These are phyloP conservation scores for Euplagia quadripunctaria DNA, from an alignment of 2,888 invertebrate species.

Conservation along the genomic window DNA sequence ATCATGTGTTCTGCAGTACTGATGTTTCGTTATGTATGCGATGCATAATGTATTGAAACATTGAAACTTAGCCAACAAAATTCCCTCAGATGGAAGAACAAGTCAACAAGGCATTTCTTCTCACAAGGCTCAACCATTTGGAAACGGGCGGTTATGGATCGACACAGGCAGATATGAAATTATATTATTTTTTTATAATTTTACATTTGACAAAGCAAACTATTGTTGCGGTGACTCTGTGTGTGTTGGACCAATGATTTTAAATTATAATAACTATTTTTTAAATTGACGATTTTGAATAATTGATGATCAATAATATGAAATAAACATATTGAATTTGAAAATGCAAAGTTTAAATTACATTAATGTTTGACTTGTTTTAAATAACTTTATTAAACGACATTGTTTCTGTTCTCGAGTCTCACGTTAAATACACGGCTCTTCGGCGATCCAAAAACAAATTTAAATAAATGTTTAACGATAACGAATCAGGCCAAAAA, in stretches of 20 bases:
- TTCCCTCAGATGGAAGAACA: constrained; percentile 9
- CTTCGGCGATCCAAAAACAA: not conserved
- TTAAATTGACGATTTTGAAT: too few species aligned
- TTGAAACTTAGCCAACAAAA: constrained; percentile 41
- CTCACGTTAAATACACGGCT: not conserved
- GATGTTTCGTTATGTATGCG: constrained; percentile 22
- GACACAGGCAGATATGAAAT: too few species aligned
- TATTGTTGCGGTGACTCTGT: too few species aligned
- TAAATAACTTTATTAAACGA: not conserved
- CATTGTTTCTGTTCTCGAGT: not conserved
- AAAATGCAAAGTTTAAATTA: not conserved
- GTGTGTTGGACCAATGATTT: too few species aligned
- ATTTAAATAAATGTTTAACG: constrained; percentile 5
- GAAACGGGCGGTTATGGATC: too few species aligned
- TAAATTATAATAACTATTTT: too few species aligned
- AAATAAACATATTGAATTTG: too few species aligned
- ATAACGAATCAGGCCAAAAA: constrained; percentile 13
- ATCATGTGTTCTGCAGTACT: constrained; percentile 22
- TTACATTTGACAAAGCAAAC: too few species aligned
- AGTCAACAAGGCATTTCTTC: constrained; percentile 2
- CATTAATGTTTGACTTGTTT: not conserved
- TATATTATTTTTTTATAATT: too few species aligned
- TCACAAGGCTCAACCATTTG: too few species aligned
- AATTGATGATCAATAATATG: too few species aligned
- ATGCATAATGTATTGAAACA: constrained; percentile 23